These are phyloP conservation scores for Drosophila punjabiensis DNA, from an alignment of 1,140 invertebrate genomes.

Conservation along the genomic window DNA sequence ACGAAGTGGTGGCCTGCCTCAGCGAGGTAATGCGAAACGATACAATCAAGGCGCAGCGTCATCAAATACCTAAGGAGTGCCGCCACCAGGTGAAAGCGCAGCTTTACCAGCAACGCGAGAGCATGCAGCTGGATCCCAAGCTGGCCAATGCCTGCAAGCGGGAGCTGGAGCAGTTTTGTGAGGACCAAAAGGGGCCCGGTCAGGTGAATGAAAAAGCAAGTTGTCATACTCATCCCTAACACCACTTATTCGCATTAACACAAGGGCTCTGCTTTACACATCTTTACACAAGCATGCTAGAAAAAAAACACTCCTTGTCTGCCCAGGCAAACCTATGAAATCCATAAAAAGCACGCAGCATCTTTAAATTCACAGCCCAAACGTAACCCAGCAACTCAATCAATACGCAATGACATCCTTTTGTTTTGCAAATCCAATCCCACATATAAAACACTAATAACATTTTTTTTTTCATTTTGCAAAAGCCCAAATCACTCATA, in stretches of 20 bases:
- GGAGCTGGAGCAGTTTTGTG: slow-evolving; percentile 93
- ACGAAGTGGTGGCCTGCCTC: slow-evolving; percentile 95
- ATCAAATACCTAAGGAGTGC: slow-evolving; percentile 93
- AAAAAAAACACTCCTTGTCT: not conserved
- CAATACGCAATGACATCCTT: too few species aligned
- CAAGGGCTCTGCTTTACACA: not conserved
- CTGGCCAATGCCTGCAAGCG: slow-evolving; percentile 90
- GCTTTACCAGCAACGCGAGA: slow-evolving; percentile 95
- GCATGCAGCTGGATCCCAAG: slow-evolving; percentile 93
- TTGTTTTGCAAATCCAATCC: not conserved
- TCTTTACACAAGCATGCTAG: not conserved
- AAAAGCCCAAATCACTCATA: not conserved
- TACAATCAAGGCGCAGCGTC: slow-evolving; percentile 91
- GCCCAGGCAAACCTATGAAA: too few species aligned
- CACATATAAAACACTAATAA: too few species aligned
- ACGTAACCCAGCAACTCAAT: too few species aligned
- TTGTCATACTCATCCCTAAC: slow-evolving; percentile 61
- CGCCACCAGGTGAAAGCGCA: slow-evolving; percentile 95
- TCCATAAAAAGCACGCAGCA: too few species aligned
- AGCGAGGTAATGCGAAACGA: slow-evolving; percentile 95
- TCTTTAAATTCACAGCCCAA: too few species aligned
- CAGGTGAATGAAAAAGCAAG: slow-evolving; percentile 88
- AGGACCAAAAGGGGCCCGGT: slow-evolving; percentile 90
- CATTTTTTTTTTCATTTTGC: too few species aligned
- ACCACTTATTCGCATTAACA: slow-evolving; percentile 9